A percentile compares a stretch with the other conserved stretches of the same genome.
phyloP scores from a whole-genome alignment of 2,888 invertebrate species.

The Apamea anceps region DNA sequence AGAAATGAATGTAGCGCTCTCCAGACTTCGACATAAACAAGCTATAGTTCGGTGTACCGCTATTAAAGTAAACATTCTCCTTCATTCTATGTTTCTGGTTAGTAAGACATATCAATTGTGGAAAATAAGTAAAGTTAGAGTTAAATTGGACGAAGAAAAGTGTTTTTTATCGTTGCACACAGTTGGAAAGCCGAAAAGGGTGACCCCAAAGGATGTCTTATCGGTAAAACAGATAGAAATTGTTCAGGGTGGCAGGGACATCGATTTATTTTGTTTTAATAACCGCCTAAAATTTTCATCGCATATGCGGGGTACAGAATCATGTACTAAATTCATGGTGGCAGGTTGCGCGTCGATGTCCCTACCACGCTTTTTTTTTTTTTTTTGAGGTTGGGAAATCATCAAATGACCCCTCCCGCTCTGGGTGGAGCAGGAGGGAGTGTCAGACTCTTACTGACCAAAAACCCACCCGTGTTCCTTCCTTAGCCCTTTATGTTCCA shows the following conservation, averaged over 20 bases:
- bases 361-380: too few species aligned
- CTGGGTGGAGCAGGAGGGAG: too few species aligned
- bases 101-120: background rate
- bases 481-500: too few species aligned
- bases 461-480: too few species aligned
- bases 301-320: too few species aligned
- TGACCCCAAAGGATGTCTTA: background rate
- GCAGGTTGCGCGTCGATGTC: too few species aligned
- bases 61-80: background rate
- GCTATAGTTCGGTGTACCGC: background rate
- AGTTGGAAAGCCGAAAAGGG: background rate
- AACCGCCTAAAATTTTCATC: too few species aligned
- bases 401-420: too few species aligned
- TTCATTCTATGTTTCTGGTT: background rate
- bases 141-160: background rate
- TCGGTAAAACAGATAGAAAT: background rate
- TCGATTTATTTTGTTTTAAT: too few species aligned
- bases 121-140: conserved; percentile 19
- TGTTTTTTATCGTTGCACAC: background rate
- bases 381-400: too few species aligned
- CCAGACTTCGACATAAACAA: conserved; percentile 1
- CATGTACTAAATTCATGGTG: too few species aligned
- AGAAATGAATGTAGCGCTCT: conserved; percentile 3
- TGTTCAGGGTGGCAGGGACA: background rate
- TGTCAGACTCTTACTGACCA: too few species aligned